Conservation (phyloP, 35 echinoderm and acorn worm species). For the Ophiothrix spiculata region DNA sequence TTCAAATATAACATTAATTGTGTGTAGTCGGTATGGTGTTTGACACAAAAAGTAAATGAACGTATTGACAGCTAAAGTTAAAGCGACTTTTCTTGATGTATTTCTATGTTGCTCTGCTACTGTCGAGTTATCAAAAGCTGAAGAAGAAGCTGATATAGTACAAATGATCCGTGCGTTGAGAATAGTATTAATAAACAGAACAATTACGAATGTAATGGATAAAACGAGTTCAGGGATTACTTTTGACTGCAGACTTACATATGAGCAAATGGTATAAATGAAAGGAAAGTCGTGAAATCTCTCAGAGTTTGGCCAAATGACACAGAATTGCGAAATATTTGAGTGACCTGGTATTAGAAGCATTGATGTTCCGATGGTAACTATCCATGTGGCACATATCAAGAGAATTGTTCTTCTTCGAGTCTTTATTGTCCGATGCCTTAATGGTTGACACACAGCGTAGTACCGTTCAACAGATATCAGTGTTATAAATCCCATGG, state of each 20-base stretch:
- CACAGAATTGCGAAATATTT: neutral
- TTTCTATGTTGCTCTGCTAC: neutral
- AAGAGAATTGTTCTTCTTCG: neutral
- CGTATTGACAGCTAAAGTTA: neutral
- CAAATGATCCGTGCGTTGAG: neutral
- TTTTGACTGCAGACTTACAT: neutral
- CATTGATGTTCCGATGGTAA: neutral
- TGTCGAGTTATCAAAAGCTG: neutral
- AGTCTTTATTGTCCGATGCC: neutral
- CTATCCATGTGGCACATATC: neutral
- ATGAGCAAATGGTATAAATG: neutral
- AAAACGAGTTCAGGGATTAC: neutral
- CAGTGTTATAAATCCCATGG: neutral
- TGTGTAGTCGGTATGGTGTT: neutral
- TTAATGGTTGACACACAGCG: neutral
- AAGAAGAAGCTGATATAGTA: neutral
- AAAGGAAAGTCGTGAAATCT: neutral
- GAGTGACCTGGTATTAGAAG: neutral
- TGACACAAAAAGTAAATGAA: slow-evolving; percentile 4
- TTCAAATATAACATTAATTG: neutral
- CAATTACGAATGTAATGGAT: neutral
- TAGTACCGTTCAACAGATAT: neutral
- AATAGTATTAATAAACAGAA: neutral
- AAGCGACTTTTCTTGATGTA: neutral
- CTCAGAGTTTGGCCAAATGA: neutral